Base-by-base conservation (phyloP, 1,140 invertebrate genomes). In the Rhagoletis pomonella region DNA sequence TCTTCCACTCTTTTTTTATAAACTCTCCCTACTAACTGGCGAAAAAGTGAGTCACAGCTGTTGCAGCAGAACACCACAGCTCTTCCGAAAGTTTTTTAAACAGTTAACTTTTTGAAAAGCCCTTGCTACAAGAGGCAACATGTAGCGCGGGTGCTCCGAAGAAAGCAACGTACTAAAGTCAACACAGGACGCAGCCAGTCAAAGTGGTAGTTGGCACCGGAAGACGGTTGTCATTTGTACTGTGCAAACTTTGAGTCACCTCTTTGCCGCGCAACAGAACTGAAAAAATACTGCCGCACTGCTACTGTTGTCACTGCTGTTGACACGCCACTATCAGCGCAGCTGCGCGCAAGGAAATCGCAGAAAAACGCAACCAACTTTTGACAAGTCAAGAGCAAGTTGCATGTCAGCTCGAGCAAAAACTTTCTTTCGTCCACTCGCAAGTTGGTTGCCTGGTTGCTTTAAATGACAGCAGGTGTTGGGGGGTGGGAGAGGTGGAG, bases 381-480 rank as follows among this genome's bases (percentile, higher is more conserved):
- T 55, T 81, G 73, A 81, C 73, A 81, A 81, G 73, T 81, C 73
- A 81, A 81, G 73, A 19, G 73, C 47, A 81, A 55, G 73, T 29
- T 55, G 47, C 73, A 81, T 29, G 29, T 29, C 29, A 2, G 44
- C 73, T 19, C 2, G n/a, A 47, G n/a, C 73, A 19, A 10, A 2
- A 58, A 81, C 6, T 73, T 73, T 6, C 1, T 44, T 12, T 29
- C 42, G 67, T 73, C 12, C 67, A 42, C 42, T 73, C 65, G 39
- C 17, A 44, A 67, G 6, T 67, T 62, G 60, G 60, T 44, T 17
- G 42, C 4, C 65, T 42, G 6, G 65, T 59, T 59, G 58, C 1
- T 67, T 1, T 42, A n/a, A 17, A 14, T n/a, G 4, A 39, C 67
- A 19, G n/a, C 4, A 5, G 39, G 42, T 73, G 67, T 42, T 12